Base-by-base conservation (phyloP, 2,888 invertebrate genomes). In the Drosophila affinis region DNA sequence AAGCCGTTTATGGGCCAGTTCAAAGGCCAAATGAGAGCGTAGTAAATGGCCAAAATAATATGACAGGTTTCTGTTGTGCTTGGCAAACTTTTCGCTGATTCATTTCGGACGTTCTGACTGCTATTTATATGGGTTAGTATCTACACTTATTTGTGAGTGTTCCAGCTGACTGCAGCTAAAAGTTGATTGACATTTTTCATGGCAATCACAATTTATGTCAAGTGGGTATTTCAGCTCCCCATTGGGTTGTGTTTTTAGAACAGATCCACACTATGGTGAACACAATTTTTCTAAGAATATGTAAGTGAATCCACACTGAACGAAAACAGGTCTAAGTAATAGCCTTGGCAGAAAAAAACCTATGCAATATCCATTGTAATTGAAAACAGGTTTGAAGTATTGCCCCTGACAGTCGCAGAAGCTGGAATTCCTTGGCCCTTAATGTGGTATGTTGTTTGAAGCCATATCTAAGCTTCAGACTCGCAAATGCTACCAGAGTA, bases 111-210 rank as follows among this genome's bases (percentile, higher is more conserved):
- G 52, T 27, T 47, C n/a, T 3, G 2, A 27, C 39, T 34, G 34
- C 21, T 52, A 39, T 52, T 24, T 44, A 46, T 52, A 39, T 47
- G 21, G 34, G 27, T 9, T 10, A 21, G 32, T 45, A 52, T 18
- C 27, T 18, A 18, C 24, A 32, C n/a, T 21, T 48, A 27, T 27
- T 7, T 27, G 27, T 27, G 2, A 1, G 27, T 21, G 29, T 47
- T 34, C 34, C 21, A 49, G 17, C n/a, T 21, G 21, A 48, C 39
- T 29, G 17, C 12, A 17, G 14, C 12, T 39, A 9, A 55, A 45
- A 61, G 61, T 70, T 46, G 61, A 18, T 71, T 71, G 55, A 55
- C 55, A 55, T 24, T 55, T n/a, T 69, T 70, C 49, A 54, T 44
- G 44, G 60, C 6, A n/a, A 44, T 45, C 44, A 14, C 34, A 59